Evolutionary conservation across 2,113 vertebrate genomes (phyloP).

Genomic region (Leptobrachium leishanense): DNA sequence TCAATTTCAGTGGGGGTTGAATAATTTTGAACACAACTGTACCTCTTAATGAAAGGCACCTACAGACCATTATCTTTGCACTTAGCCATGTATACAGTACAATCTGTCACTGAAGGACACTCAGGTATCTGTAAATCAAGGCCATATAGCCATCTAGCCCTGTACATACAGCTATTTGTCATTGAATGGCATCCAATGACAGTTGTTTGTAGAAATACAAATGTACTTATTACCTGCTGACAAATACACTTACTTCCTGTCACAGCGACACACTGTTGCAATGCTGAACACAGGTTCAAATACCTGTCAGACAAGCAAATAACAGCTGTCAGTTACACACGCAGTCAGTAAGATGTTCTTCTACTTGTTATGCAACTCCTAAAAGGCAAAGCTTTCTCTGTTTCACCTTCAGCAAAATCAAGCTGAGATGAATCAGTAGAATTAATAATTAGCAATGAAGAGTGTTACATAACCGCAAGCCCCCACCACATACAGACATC

Average conservation of each 20-base stretch:
- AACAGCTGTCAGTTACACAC: not conserved
- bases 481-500: not conserved
- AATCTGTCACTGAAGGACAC: not conserved
- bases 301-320: not conserved
- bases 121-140: not conserved
- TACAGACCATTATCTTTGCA: no score
- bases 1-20: no score
- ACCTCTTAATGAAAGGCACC: no score
- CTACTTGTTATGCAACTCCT: slow-evolving; percentile 11
- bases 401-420: slow-evolving; percentile 21
- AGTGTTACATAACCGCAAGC: slow-evolving; percentile 25
- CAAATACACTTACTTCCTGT: no score
- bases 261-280: no score
- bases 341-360: not conserved
- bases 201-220: not conserved
- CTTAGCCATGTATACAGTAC: not conserved
- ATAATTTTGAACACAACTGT: no score
- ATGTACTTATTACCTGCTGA: not conserved
- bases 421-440: slow-evolving; percentile 44
- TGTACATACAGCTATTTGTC: not conserved
- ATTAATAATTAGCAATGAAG: slow-evolving; percentile 41
- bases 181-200: not conserved
- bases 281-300: not conserved
- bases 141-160: not conserved
- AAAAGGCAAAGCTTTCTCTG: not conserved